phyloP scores from a whole-genome alignment of 2,797 vertebrate species.

The Oreochromis mossambicus region DNA sequence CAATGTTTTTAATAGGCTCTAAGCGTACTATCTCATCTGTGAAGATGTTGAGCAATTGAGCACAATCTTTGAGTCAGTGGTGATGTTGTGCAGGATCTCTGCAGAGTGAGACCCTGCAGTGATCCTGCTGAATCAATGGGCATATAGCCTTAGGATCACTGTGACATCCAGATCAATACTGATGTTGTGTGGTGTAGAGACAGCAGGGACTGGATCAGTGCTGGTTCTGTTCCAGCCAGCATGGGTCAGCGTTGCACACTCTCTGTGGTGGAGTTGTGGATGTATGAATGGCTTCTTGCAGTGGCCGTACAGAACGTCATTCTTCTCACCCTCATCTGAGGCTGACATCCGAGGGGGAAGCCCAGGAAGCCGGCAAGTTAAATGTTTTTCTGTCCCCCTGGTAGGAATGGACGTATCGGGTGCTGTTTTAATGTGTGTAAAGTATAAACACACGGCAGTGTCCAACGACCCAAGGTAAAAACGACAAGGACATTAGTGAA shows the following conservation, averaged over 20 bases:
- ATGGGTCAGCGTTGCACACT: conserved; percentile 55
- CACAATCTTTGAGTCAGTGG: conserved; percentile 23
- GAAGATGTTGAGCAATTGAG: conserved; percentile 28
- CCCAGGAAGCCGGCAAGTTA: conserved; percentile 66
- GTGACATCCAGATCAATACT: conserved; percentile 68
- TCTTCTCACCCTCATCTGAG: conserved; percentile 74
- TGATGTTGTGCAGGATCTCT: background rate
- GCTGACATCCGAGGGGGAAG: conserved; percentile 75
- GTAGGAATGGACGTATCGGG: conserved; percentile 74
- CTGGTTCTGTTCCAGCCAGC: conserved; percentile 68
- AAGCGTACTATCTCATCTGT: conserved; percentile 8
- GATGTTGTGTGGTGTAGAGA: conserved; percentile 59
- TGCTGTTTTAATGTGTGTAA: conserved; percentile 80
- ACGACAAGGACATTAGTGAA: conserved; percentile 74
- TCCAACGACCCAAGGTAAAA: conserved; percentile 60
- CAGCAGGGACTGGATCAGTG: conserved; percentile 67
- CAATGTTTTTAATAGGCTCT: background rate
- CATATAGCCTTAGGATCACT: conserved; percentile 28
- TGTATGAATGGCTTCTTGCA: conserved; percentile 78
- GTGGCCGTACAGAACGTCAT: conserved; percentile 76
- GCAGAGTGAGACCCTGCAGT: background rate
- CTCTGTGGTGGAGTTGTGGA: conserved; percentile 55
- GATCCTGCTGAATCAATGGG: conserved; percentile 42
- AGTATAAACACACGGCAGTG: conserved; percentile 71
- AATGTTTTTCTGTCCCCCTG: conserved; percentile 79